phyloP scores from a whole-genome alignment of 92 coral and sea anemone species.

The Phenganax stokvisi region DNA sequence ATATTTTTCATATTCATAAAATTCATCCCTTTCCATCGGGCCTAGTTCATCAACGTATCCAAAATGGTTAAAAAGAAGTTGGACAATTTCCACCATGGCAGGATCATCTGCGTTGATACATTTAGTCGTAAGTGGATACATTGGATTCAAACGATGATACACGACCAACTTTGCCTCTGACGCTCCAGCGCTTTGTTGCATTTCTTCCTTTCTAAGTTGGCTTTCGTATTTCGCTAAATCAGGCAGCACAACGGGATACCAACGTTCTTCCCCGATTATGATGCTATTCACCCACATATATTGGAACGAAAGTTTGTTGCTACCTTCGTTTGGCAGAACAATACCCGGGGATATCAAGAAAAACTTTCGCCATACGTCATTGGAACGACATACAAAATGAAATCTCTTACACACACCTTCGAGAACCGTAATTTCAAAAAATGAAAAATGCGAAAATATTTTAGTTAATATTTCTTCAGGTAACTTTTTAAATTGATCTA shows the following conservation, averaged over 20 bases:
- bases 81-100: background rate
- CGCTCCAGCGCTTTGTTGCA: background rate
- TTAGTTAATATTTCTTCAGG: too few relatives aligned
- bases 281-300: constrained; percentile 3
- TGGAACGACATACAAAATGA: too few relatives aligned
- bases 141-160: background rate
- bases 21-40: background rate
- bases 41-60: background rate
- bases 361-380: too few relatives aligned
- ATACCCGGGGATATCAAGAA: too few relatives aligned
- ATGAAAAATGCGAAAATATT: too few relatives aligned
- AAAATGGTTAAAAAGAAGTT: background rate
- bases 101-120: background rate
- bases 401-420: too few relatives aligned
- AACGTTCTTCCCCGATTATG: background rate
- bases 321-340: background rate
- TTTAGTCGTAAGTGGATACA: constrained; percentile 3
- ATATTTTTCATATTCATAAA: background rate
- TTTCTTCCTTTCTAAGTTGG: background rate
- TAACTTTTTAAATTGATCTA: too few relatives aligned
- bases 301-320: background rate
- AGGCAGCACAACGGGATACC: background rate
- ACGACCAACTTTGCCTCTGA: background rate
- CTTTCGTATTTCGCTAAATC: background rate
- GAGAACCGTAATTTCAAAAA: too few relatives aligned